Evolutionary conservation across 2,113 vertebrate genomes (phyloP).

Genomic region (Colinus virginianus): DNA sequence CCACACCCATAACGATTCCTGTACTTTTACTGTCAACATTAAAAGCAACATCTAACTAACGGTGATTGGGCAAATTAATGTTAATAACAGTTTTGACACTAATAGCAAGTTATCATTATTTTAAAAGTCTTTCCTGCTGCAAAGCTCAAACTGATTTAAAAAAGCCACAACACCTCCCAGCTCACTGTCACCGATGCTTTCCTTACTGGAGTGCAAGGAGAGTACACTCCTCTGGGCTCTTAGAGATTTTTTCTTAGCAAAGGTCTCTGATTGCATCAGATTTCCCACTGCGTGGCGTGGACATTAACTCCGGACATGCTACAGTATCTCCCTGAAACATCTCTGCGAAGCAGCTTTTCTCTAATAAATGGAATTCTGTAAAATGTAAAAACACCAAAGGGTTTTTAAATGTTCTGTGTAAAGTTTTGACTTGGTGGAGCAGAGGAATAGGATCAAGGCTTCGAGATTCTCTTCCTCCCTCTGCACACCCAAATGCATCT

Average conservation of each 20-base stretch:
- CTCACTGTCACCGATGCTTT: constrained; percentile 48
- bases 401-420: not conserved
- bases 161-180: constrained; percentile 25
- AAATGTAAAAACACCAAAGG: not conserved
- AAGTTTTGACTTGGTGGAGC: not conserved
- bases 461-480: not conserved
- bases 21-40: constrained; percentile 80
- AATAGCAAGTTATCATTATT: constrained; percentile 79
- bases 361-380: not conserved
- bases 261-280: not conserved
- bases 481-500: not conserved
- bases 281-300: not conserved
- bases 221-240: constrained; percentile 22
- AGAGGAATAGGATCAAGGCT: not conserved
- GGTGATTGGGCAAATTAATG: constrained; percentile 78
- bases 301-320: not conserved
- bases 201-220: constrained; percentile 31
- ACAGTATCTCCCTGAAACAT: not conserved
- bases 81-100: constrained; percentile 81
- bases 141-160: constrained; percentile 66
- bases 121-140: constrained; percentile 69
- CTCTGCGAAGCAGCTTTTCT: not conserved
- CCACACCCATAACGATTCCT: constrained; percentile 72
- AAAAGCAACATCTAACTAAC: constrained; percentile 79
- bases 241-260: not conserved